Percentiles rank a stretch among this genome's conserved stretches.
These are phyloP conservation scores for Trissoscelio sp. DNA, from an alignment of 2,888 invertebrate species.

Conservation along the genomic window DNA sequence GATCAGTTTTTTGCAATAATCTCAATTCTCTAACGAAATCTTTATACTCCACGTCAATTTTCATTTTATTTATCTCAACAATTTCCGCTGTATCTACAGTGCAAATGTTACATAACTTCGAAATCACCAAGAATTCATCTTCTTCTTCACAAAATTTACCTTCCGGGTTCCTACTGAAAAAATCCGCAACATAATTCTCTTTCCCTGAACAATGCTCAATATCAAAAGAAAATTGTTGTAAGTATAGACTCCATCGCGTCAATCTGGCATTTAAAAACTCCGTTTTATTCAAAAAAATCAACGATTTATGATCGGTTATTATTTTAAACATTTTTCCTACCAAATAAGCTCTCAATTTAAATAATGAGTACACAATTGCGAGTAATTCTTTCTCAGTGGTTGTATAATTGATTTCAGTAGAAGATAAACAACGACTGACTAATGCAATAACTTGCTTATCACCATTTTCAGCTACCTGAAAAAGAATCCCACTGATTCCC, in stretches of 20 bases:
- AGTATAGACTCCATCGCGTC: slow-evolving; percentile 16
- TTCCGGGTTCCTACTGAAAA: slow-evolving; percentile 10
- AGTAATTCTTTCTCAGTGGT: slow-evolving; percentile 50
- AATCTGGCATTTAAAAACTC: slow-evolving; percentile 4
- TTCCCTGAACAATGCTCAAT: slow-evolving; percentile 12
- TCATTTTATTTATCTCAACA: neutral
- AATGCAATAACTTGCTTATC: slow-evolving; percentile 34
- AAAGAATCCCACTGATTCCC: slow-evolving; percentile 23
- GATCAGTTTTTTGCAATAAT: neutral
- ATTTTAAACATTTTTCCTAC: slow-evolving; percentile 19
- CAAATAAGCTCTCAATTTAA: slow-evolving; percentile 38
- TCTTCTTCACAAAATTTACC: slow-evolving; percentile 8
- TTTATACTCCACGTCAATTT: neutral
- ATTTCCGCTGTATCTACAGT: neutral
- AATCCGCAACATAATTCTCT: slow-evolving; percentile 9
- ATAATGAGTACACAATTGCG: slow-evolving; percentile 42
- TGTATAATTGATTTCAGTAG: slow-evolving; percentile 23
- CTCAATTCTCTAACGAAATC: slow-evolving; percentile 1
- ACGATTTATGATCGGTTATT: slow-evolving; percentile 38
- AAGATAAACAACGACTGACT: slow-evolving; percentile 28
- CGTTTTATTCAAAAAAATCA: slow-evolving; percentile 3
- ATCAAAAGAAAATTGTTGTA: slow-evolving; percentile 22
- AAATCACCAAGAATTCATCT: neutral
- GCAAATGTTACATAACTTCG: neutral
- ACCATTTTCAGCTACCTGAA: slow-evolving; percentile 18